These are phyloP conservation scores for Glaucomys volans DNA, from an alignment of 2,113 vertebrate species.

Conservation along the genomic window DNA sequence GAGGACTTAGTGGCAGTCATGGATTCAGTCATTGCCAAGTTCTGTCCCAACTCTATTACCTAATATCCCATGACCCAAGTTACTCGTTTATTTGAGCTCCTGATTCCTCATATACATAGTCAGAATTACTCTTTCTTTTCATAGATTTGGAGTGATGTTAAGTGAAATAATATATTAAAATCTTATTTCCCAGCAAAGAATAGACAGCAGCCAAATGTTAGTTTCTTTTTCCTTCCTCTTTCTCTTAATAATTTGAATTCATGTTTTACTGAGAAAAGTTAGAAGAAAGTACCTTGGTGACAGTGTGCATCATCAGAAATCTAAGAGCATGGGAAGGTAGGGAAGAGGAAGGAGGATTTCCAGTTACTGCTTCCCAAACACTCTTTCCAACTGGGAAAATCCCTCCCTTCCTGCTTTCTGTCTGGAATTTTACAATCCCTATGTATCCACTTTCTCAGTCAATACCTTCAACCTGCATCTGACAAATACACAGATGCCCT, in stretches of 20 bases:
- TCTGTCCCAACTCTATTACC: background rate
- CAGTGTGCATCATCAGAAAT: background rate
- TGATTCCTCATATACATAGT: background rate
- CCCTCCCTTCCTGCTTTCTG: background rate
- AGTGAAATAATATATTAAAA: background rate
- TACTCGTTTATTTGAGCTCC: background rate
- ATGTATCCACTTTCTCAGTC: background rate
- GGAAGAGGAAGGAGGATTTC: background rate
- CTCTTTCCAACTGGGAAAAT: background rate
- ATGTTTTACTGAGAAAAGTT: background rate
- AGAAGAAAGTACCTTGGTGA: background rate
- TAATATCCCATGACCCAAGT: background rate
- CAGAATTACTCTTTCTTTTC: background rate
- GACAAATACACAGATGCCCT: slow-evolving; percentile 57
- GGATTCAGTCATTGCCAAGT: background rate
- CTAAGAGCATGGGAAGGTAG: background rate
- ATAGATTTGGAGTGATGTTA: background rate
- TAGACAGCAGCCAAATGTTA: background rate
- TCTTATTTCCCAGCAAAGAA: slow-evolving; percentile 5
- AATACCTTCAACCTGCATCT: background rate
- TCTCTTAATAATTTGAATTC: background rate
- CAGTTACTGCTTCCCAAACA: background rate
- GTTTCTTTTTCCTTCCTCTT: background rate
- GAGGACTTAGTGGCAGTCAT: background rate
- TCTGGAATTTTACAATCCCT: background rate